phyloP scores from a whole-genome alignment of 2,888 invertebrate species.

The Netelia melanura region DNA sequence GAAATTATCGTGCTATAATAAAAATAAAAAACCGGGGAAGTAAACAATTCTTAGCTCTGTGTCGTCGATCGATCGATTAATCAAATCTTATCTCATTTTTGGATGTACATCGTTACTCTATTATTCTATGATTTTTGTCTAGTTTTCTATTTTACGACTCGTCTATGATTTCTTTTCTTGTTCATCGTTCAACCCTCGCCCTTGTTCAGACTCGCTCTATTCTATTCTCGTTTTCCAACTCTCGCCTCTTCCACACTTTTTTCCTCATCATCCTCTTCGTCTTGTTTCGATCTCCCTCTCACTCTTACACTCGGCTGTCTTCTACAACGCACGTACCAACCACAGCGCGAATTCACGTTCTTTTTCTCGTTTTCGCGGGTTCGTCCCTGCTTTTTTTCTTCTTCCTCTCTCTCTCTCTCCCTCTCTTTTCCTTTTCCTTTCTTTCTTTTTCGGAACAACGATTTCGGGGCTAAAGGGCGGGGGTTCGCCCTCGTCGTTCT shows the following conservation, averaged over 20 bases:
- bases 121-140: not conserved
- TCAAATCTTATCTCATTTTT: not conserved
- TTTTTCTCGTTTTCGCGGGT: constrained; percentile 30
- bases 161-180: not conserved
- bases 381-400: constrained; percentile 34
- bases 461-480: constrained; percentile 51
- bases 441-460: constrained; percentile 51
- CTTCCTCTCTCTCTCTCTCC: not conserved
- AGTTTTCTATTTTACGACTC: not conserved
- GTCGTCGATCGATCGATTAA: constrained; percentile 4
- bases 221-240: constrained; percentile 50
- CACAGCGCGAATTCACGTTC: constrained; percentile 25
- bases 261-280: constrained; percentile 13
- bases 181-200: constrained; percentile 17
- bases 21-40: not conserved
- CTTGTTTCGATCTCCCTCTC: not conserved
- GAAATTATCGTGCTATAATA: not conserved
- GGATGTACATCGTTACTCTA: not conserved
- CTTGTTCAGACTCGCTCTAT: constrained; percentile 12
- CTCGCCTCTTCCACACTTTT: constrained; percentile 29
- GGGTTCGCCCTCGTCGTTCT: constrained; percentile 22
- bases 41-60: constrained; percentile 1
- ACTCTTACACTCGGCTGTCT: too few relatives aligned
- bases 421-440: constrained; percentile 3
- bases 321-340: constrained; percentile 35